Conservation (phyloP, 2,113 vertebrate genomes). For the Hypomesus transpacificus region DNA sequence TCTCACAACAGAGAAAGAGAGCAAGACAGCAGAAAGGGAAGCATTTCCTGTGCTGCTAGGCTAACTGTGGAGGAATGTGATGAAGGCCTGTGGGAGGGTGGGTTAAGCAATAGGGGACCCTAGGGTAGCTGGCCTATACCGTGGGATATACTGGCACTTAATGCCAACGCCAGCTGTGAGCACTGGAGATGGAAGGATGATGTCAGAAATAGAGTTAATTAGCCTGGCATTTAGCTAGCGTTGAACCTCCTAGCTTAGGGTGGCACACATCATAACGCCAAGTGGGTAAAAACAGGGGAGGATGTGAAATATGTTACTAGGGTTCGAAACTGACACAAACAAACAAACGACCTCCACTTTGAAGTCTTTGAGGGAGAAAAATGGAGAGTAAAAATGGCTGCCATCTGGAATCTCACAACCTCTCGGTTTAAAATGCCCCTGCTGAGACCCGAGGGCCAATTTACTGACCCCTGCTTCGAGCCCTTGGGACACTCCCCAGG, state of each 20-base stretch:
- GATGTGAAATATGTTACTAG: not conserved
- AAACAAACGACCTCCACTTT: not conserved
- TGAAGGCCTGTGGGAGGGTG: not conserved
- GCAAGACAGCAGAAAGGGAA: slow-evolving; percentile 27
- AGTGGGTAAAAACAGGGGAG: not conserved
- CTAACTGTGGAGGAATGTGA: slow-evolving; percentile 12
- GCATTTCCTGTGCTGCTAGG: slow-evolving; percentile 40
- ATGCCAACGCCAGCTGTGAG: slow-evolving; percentile 44
- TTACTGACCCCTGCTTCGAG: slow-evolving; percentile 13
- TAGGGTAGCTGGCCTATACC: not conserved
- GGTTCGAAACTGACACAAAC: not conserved
- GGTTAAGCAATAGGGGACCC: not conserved
- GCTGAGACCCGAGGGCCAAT: slow-evolving; percentile 15
- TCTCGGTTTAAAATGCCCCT: slow-evolving; percentile 1
- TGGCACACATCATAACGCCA: not conserved
- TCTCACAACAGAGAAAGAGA: slow-evolving; percentile 6
- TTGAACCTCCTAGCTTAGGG: not conserved
- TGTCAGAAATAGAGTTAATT: slow-evolving; percentile 5
- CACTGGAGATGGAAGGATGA: slow-evolving; percentile 13
- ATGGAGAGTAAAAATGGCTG: not conserved
- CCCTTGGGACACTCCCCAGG: not conserved
- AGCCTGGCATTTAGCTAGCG: slow-evolving; percentile 20
- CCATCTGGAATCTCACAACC: slow-evolving; percentile 10
- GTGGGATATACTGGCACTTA: slow-evolving; percentile 11
- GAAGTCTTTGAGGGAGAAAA: not conserved